Evolutionary conservation across 1,140 invertebrate species (phyloP).

Genomic region (Conopomorpha cramerella): DNA sequence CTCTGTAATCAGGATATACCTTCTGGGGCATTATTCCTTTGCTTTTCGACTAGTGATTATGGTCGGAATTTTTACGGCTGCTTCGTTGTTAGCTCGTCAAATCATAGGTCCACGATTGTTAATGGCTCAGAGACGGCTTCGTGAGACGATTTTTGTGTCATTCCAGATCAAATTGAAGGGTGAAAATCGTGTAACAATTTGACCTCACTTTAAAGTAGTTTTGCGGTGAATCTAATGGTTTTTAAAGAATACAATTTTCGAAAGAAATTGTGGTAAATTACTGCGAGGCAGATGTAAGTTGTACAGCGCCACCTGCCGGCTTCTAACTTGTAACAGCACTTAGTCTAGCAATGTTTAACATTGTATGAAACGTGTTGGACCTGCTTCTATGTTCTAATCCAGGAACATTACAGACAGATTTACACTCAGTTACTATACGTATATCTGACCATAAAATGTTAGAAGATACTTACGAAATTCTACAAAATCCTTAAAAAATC

Average conservation of each 20-base stretch:
- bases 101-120: constrained; percentile 31
- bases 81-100: constrained; percentile 38
- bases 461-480: too few species aligned
- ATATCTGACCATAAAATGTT: too few species aligned
- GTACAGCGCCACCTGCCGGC: constrained; percentile 7
- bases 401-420: too few species aligned
- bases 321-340: background rate
- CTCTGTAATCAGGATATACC: constrained; percentile 34
- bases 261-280: constrained; percentile 28
- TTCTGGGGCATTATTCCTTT: background rate
- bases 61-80: constrained; percentile 20
- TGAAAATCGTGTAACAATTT: too few species aligned
- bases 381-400: too few species aligned
- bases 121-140: constrained; percentile 11
- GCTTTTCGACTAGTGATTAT: constrained; percentile 27
- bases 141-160: constrained; percentile 33
- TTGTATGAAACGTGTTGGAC: background rate
- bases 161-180: constrained; percentile 11
- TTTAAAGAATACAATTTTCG: constrained; percentile 6
- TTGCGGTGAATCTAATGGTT: too few species aligned
- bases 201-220: too few species aligned
- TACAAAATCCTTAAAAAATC: too few species aligned
- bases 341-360: background rate
- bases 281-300: constrained; percentile 4
- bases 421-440: too few species aligned